phyloP scores from a whole-genome alignment of 2,888 invertebrate genomes.

The Lycophotia porphyrea region DNA sequence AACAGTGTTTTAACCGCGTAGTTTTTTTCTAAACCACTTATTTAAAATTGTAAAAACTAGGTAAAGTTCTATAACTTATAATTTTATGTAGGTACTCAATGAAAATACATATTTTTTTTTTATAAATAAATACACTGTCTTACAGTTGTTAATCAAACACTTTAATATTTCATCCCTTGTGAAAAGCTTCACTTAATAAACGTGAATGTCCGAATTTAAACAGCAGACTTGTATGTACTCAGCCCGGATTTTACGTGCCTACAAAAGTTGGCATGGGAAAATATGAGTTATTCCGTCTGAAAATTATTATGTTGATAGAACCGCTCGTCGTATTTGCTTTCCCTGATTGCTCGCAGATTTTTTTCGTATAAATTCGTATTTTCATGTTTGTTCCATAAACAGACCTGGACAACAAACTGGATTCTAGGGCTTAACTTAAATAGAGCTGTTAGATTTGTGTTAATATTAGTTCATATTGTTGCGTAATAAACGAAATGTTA shows the following conservation, averaged over 20 bases:
- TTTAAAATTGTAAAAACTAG: not conserved
- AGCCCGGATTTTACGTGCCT: conserved; percentile 12
- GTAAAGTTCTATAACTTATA: not conserved
- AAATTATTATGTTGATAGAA: conserved; percentile 50
- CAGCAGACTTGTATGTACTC: not conserved
- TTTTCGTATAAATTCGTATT: conserved; percentile 31
- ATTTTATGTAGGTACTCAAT: not conserved
- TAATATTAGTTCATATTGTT: not conserved
- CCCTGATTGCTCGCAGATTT: conserved; percentile 45
- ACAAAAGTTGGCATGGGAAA: conserved; percentile 5
- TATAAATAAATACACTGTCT: not conserved
- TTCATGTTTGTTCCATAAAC: conserved; percentile 32
- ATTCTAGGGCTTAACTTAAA: not conserved
- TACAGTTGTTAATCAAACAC: not conserved
- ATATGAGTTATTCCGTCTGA: conserved; percentile 22
- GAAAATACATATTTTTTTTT: too few species aligned
- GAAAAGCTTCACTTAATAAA: conserved; percentile 10
- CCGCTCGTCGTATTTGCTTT: conserved; percentile 38
- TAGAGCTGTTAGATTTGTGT: not conserved
- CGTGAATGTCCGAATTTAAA: not conserved
- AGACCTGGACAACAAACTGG: not conserved
- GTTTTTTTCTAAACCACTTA: not conserved
- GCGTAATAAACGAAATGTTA: not conserved
- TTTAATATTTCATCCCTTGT: conserved; percentile 2
- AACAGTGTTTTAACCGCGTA: not conserved